Evolutionary conservation across 2,888 invertebrate species (phyloP), one percentile per base, ranked within the genome.

Genomic region (Argyra leucocephala): DNA sequence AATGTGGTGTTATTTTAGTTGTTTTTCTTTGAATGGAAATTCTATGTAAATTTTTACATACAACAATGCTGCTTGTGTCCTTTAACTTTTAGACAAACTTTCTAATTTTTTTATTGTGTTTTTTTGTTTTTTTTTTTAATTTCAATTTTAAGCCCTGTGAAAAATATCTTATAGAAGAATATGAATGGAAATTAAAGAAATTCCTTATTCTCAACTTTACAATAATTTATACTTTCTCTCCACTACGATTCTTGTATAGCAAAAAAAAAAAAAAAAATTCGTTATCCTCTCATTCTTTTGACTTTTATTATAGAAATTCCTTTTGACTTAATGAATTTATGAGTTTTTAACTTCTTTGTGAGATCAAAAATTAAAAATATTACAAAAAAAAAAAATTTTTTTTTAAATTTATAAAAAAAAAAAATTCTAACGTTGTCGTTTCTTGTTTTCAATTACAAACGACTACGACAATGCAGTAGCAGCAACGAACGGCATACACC

Each of bases 251-350:
- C n/a, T n/a, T n/a, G n/a, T n/a, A n/a, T n/a, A n/a, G n/a, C n/a
- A n/a, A n/a, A n/a, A n/a, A n/a, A n/a, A n/a, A n/a, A n/a, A n/a
- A n/a, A n/a, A n/a, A n/a, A n/a, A 48, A 6, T 48, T 48, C 48
- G 15, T 48, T 48, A 48, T 48, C 18, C 48, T 48, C 12, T 48
- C 12, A 15, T 48, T 48, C 18, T 15, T 6, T n/a, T 48, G 9
- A 18, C 1, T 48, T 48, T 48, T 48, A 3, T 48, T 48, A 48
- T 18, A 48, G 6, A 48, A 48, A 48, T 48, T 48, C 48, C 48
- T 48, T 48, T 59, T 59, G 58, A 58, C 59, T 59, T 59, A 59
- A 59, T 59, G 59, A 59, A 24, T 59, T 59, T 59, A 59, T 59
- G 59, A 23, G 23, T 22, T 59, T 24, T 23, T 18, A 48, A 48